Base-by-base conservation (phyloP, 2,113 vertebrate species). In the Carassius gibelio region DNA sequence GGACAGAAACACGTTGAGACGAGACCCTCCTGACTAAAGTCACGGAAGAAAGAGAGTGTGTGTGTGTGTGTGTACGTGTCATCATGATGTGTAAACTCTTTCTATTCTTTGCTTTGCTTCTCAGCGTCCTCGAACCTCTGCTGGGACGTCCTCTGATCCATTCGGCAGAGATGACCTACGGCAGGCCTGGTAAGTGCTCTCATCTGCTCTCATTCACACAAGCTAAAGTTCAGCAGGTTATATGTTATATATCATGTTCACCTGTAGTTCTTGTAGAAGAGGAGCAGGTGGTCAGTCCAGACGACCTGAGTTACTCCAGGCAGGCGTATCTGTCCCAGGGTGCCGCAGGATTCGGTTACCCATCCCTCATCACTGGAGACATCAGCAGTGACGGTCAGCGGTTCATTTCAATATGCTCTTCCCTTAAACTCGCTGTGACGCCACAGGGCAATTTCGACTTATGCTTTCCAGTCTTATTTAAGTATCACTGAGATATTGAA, bases 11-110 rank as follows among this genome's bases (percentile, higher is more conserved):
- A 50, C 30, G 11, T 10, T 13, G 3, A 3, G 10, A 50, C 48
- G 21, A 26, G 66, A 62, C 26, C 26, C 75, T 66, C 76, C 62
- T 48, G 71, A 38, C 72, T 48, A 64, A 57, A 19, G 61, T 17
- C 14, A 3, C 34, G 50, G 11, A 10, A 4, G 36, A 68, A 7
- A 84, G 48, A 69, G 19, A 74, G n/a, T 59, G 15, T 59, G 15
- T 36, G 36, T 8, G 75, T 69, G 34, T 50, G 69, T 57, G 57
- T 75, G 55, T 19, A 59, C 13, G 50, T 82, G 81, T 74, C 78
- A 61, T 52, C 38, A 91, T 91, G 91, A 75, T 87, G 83, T 84
- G 86, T 62, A 92, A 88, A 83, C 26, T 87, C 3, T 66, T 89
- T 23, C 64, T 90, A 59, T 86, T 69, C 74, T 90, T 86, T 23